These are phyloP conservation scores for Marmota monax DNA, from an alignment of 2,113 vertebrate genomes.

Conservation along the genomic window DNA sequence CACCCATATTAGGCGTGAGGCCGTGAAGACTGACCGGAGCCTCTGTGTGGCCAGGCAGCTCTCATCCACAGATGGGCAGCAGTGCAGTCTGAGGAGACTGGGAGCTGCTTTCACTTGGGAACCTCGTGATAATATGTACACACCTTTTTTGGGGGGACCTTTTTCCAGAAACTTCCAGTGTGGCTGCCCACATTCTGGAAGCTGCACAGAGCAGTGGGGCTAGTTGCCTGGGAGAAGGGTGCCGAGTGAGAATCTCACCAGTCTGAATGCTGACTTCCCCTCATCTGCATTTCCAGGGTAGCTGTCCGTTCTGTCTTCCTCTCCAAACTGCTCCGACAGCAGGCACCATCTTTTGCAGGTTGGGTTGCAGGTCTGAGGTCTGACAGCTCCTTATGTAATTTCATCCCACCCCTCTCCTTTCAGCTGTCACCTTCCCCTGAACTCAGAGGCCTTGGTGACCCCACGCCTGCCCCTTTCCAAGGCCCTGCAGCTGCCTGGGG, in stretches of 20 bases:
- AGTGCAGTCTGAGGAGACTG: background rate
- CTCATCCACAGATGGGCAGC: background rate
- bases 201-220: background rate
- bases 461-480: background rate
- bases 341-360: background rate
- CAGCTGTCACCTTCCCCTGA: background rate
- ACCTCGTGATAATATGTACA: background rate
- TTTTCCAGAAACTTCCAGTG: constrained; percentile 23
- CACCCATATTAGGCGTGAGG: background rate
- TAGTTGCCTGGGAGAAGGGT: background rate
- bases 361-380: background rate
- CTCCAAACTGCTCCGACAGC: background rate
- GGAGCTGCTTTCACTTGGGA: background rate
- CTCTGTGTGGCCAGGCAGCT: background rate
- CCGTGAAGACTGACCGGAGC: background rate
- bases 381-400: background rate
- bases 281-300: background rate
- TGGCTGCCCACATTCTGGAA: background rate
- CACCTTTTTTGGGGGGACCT: background rate
- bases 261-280: constrained; percentile 18
- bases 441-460: background rate
- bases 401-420: background rate
- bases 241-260: background rate
- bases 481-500: background rate
- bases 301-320: background rate